These are phyloP conservation scores for Spodoptera littoralis DNA, from an alignment of 2,888 invertebrate species.

Conservation along the genomic window DNA sequence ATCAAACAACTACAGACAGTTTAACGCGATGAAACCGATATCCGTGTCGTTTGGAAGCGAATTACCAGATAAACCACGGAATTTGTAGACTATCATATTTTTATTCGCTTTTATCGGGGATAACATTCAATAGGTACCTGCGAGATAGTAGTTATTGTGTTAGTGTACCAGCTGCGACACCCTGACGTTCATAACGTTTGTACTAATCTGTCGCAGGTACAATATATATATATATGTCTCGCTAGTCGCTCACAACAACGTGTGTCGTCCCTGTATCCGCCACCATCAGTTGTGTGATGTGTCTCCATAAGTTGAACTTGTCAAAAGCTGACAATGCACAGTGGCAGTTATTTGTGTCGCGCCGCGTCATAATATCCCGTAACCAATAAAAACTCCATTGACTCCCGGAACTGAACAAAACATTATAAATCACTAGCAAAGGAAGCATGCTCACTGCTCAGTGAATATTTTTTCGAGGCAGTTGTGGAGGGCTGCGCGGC, in stretches of 20 bases:
- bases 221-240: not conserved
- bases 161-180: no score
- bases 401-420: constrained; percentile 81
- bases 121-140: constrained; percentile 18
- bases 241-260: constrained; percentile 8
- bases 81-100: constrained; percentile 50
- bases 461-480: constrained; percentile 57
- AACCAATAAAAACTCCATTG: constrained; percentile 77
- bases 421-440: constrained; percentile 73
- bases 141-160: no score
- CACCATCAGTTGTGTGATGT: constrained; percentile 33
- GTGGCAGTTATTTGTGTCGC: constrained; percentile 63
- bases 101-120: constrained; percentile 37
- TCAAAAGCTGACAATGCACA: constrained; percentile 61
- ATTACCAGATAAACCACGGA: constrained; percentile 29
- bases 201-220: no score
- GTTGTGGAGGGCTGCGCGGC: constrained; percentile 46
- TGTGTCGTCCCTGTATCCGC: constrained; percentile 26
- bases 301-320: constrained; percentile 39
- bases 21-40: constrained; percentile 53
- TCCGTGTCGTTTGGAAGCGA: constrained; percentile 20
- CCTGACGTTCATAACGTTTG: no score
- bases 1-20: constrained; percentile 49
- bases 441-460: constrained; percentile 57
- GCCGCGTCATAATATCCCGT: constrained; percentile 70